Evolutionary conservation across 2,113 vertebrate species (phyloP), one percentile per base, ranked within the genome.

Genomic region (Halichoerus grypus): DNA sequence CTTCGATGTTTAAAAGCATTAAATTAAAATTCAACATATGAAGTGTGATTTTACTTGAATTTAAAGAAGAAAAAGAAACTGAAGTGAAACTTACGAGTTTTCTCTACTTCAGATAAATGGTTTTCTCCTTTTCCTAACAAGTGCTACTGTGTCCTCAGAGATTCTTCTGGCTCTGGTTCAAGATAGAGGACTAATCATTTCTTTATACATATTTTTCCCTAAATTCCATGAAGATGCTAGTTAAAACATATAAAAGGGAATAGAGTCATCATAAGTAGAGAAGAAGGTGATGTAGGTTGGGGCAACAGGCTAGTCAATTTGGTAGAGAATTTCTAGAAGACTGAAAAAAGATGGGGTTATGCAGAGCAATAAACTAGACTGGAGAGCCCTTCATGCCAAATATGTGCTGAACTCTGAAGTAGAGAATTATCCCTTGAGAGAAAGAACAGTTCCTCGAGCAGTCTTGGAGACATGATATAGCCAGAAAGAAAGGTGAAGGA

Each of bases 71-170:
- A 87, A 87, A 82, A 79, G 11, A 61, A 88, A 57, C 8, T 46
- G 39, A 94, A 80, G 18, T 49, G 28, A 74, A 76, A 74, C 39
- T 51, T 72, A 74, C 61, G 33, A 69, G 46, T 93, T 84, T 90
- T 57, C 33, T 82, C 4, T 94, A n/a, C 33, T 83, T 84, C 7
- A 87, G 21, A 33, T 88, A 69, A 67, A 80, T 55, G 74, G 2
- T 84, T 92, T 72, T 91, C 24, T 94, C 4, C 33, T 93, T 67
- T 86, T 71, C 42, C 61, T 59, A 76, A 83, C 39, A 74, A 90
- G 14, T 31, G 3, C 21, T 83, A 57, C 19, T 42, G 5, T 92
- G 59, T 69, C 55, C 49, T 92, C 22, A 8, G 59, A 95, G 83
- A 89, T 42, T 65, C 19, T 67, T 93, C 49, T 39, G 46, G 63